Evolutionary conservation across 2,888 invertebrate species (phyloP).

Genomic region (Galerucella nymphaeae): DNA sequence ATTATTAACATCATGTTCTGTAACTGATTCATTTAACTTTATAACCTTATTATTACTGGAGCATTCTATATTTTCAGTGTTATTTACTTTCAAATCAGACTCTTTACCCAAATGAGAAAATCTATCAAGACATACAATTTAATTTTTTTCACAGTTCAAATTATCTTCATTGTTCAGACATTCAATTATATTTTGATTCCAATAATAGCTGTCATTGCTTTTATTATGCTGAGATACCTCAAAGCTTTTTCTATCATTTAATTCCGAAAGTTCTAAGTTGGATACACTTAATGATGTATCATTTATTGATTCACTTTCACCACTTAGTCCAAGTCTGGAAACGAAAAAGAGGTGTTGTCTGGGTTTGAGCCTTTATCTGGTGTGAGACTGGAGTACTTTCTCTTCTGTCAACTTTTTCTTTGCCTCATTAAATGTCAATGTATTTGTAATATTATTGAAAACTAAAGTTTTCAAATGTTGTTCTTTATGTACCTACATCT

Average conservation of each 20-base stretch:
- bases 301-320: neutral
- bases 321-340: neutral
- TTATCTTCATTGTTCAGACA: neutral
- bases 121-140: neutral
- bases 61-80: neutral
- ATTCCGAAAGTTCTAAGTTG: neutral
- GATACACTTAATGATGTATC: neutral
- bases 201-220: neutral
- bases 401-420: slow-evolving; percentile 44
- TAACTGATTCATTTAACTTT: neutral
- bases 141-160: neutral
- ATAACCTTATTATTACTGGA: neutral
- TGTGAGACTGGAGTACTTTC: slow-evolving; percentile 48
- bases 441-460: no score
- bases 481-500: no score
- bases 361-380: slow-evolving; percentile 30
- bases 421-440: no score
- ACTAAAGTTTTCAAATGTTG: no score
- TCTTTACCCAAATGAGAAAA: neutral
- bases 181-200: no score
- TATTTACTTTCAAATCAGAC: neutral
- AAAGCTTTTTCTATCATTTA: neutral
- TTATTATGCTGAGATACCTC: neutral
- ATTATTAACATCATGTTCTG: neutral
- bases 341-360: neutral